phyloP scores from a whole-genome alignment of 2,113 vertebrate genomes.

The Eubucco bourcierii region DNA sequence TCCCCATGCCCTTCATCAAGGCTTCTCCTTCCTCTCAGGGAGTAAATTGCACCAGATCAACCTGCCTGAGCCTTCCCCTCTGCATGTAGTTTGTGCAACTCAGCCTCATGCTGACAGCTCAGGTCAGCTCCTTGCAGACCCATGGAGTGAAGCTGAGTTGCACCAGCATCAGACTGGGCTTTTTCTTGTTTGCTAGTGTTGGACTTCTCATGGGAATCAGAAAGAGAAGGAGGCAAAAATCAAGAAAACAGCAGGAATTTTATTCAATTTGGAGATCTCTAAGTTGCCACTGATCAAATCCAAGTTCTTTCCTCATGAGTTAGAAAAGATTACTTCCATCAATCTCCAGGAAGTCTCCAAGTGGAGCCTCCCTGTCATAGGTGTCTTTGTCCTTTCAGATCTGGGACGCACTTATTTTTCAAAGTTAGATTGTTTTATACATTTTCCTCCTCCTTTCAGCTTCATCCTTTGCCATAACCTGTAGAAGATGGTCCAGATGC shows the following conservation, averaged over 20 bases:
- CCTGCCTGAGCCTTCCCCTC: neutral
- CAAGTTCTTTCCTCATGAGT: neutral
- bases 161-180: neutral
- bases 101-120: neutral
- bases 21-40: neutral
- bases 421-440: neutral
- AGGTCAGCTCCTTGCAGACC: neutral
- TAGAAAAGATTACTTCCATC: slow-evolving; percentile 42
- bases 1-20: neutral
- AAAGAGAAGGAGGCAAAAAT: neutral
- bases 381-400: neutral
- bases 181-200: neutral
- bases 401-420: neutral
- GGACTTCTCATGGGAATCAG: neutral
- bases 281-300: slow-evolving; percentile 47
- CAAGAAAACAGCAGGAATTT: neutral
- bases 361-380: neutral
- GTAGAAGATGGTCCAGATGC: neutral
- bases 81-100: neutral
- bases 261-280: slow-evolving; percentile 11
- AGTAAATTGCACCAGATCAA: neutral
- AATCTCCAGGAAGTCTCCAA: slow-evolving; percentile 21
- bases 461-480: neutral
- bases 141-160: neutral
- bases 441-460: neutral